A percentile compares a stretch with the other conserved stretches of the same genome.
Evolutionary conservation across 2,888 invertebrate species (phyloP).

Genomic region (Oscheius myriophilus): DNA sequence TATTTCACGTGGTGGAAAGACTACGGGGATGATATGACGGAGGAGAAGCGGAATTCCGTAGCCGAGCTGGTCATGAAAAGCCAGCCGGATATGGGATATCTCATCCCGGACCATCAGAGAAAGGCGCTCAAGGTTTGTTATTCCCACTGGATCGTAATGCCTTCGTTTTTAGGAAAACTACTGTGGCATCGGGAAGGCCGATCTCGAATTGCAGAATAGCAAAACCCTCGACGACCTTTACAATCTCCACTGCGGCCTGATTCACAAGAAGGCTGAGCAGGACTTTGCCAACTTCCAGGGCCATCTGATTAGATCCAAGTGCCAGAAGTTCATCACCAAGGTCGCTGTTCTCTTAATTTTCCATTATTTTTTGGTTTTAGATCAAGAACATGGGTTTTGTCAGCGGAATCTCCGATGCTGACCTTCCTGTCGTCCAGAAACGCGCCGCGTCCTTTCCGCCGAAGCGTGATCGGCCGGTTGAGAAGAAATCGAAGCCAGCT

Average conservation of each 20-base stretch:
- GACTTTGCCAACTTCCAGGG: conserved; percentile 13
- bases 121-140: neutral
- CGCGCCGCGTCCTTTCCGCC: neutral
- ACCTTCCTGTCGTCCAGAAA: neutral
- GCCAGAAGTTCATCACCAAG: conserved; percentile 17
- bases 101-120: conserved; percentile 8
- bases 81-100: neutral
- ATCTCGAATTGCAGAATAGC: neutral
- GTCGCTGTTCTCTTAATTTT: neutral
- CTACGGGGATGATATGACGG: conserved; percentile 34
- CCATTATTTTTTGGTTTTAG: neutral
- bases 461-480: neutral
- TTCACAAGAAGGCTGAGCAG: conserved; percentile 14
- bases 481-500: neutral
- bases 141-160: neutral
- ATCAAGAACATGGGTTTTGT: conserved; percentile 25
- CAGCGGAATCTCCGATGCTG: conserved; percentile 30
- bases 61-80: conserved; percentile 10
- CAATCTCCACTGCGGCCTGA: conserved; percentile 5
- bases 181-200: neutral
- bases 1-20: conserved; percentile 39
- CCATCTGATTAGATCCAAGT: neutral
- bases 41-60: conserved; percentile 20
- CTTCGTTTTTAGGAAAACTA: conserved; percentile 12
- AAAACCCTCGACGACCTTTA: neutral